These are phyloP conservation scores for Odiellus spinosus DNA, from an alignment of 2,888 invertebrate species.

Conservation along the genomic window DNA sequence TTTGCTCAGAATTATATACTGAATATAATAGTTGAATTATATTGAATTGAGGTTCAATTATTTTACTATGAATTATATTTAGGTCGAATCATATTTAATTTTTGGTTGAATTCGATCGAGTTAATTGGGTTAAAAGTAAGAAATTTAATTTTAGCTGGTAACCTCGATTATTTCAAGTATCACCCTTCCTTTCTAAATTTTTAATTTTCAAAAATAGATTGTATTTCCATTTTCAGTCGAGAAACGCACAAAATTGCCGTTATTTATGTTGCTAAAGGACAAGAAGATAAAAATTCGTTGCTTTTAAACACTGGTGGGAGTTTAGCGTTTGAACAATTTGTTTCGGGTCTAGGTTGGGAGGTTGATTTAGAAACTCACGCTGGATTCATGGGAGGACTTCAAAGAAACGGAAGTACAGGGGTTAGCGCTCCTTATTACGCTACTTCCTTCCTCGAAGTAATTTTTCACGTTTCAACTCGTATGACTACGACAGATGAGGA, in stretches of 20 bases:
- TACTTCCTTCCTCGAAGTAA: constrained; percentile 77
- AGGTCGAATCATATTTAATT: no score
- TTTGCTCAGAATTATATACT: no score
- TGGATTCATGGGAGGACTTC: constrained; percentile 38
- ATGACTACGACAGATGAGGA: constrained; percentile 55
- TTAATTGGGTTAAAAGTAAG: no score
- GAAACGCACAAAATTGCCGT: constrained; percentile 69
- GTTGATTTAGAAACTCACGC: constrained; percentile 71
- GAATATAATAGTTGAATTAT: no score
- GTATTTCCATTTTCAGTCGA: constrained; percentile 22
- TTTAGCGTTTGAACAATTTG: constrained; percentile 66
- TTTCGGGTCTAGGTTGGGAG: constrained; percentile 32
- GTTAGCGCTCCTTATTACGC: constrained; percentile 88
- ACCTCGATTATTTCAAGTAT: no score
- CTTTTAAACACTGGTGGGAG: constrained; percentile 79
- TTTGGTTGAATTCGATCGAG: no score
- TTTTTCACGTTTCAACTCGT: constrained; percentile 94
- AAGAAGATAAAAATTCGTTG: constrained; percentile 90
- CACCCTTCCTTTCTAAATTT: no score
- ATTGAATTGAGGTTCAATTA: no score
- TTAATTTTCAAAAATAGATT: no score
- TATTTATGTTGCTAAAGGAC: constrained; percentile 92
- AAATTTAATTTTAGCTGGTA: no score
- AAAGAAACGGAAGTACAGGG: constrained; percentile 45
- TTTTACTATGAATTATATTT: no score